These are phyloP conservation scores for Symphodus melops DNA, from an alignment of 2,113 vertebrate genomes.

Conservation along the genomic window DNA sequence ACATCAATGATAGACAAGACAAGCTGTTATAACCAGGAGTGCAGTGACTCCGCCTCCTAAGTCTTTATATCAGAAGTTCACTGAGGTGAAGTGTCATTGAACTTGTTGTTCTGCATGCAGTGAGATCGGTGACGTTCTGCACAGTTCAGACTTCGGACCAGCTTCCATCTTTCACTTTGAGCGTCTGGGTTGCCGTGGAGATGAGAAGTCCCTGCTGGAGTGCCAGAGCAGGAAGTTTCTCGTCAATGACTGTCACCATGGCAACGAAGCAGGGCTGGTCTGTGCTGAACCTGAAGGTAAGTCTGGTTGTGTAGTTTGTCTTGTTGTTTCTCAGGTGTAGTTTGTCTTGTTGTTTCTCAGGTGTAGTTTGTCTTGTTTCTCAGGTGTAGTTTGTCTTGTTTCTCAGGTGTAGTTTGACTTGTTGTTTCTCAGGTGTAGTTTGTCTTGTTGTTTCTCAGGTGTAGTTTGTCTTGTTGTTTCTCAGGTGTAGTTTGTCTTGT, in stretches of 20 bases:
- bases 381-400: too few species aligned
- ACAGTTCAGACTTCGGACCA: conserved; percentile 74
- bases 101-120: conserved; percentile 65
- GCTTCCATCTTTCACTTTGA: conserved; percentile 85
- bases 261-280: conserved; percentile 80
- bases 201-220: conserved; percentile 85
- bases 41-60: background rate
- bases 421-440: too few species aligned
- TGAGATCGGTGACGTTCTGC: conserved; percentile 86
- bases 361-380: too few species aligned
- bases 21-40: background rate
- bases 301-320: background rate
- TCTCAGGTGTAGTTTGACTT: too few species aligned
- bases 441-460: background rate
- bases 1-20: background rate
- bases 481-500: too few species aligned
- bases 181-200: conserved; percentile 87
- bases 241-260: conserved; percentile 81
- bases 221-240: conserved; percentile 82
- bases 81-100: too few species aligned
- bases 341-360: too few species aligned
- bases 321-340: too few species aligned
- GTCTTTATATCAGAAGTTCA: too few species aligned
- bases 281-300: conserved; percentile 88
- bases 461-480: too few species aligned